phyloP scores from a whole-genome alignment of 2,113 vertebrate genomes.

The Chlorocebus sabaeus region DNA sequence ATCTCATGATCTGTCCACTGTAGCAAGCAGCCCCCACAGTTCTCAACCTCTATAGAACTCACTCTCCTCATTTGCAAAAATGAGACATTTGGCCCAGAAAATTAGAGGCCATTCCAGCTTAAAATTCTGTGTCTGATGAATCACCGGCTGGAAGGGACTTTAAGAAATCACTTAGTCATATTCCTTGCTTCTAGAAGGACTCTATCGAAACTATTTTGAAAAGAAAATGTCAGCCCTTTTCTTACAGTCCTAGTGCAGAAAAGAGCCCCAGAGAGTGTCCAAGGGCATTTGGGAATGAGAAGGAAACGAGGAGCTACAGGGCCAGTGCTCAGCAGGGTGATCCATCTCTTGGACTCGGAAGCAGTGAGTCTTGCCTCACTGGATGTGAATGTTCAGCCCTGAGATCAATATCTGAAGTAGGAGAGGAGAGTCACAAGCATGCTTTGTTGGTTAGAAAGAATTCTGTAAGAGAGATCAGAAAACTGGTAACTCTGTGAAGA shows the following conservation, averaged over 20 bases:
- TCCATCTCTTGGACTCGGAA: not conserved
- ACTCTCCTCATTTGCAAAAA: slow-evolving; percentile 54
- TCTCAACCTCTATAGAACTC: slow-evolving; percentile 13
- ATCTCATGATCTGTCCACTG: not conserved
- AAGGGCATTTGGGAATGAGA: not conserved
- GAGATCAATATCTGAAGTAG: not conserved
- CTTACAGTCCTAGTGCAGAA: not conserved
- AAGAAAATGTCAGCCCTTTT: slow-evolving; percentile 27
- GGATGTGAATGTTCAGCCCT: not conserved
- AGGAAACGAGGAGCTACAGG: not conserved
- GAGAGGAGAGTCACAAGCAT: not conserved
- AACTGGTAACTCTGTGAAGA: not conserved
- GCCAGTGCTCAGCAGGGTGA: accelerated
- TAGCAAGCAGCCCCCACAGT: not conserved
- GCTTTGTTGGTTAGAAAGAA: not conserved
- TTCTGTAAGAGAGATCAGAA: not conserved
- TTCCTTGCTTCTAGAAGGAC: slow-evolving; percentile 55
- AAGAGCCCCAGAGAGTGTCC: not conserved
- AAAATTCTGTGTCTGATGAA: slow-evolving; percentile 67
- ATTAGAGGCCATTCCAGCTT: slow-evolving; percentile 47
- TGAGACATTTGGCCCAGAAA: slow-evolving; percentile 64
- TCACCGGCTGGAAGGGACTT: slow-evolving; percentile 69
- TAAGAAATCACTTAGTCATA: slow-evolving; percentile 73
- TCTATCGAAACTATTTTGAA: slow-evolving; percentile 51
- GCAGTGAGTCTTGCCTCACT: not conserved